These are phyloP conservation scores for Columbina picui DNA, from an alignment of 2,113 vertebrate species.

Conservation along the genomic window DNA sequence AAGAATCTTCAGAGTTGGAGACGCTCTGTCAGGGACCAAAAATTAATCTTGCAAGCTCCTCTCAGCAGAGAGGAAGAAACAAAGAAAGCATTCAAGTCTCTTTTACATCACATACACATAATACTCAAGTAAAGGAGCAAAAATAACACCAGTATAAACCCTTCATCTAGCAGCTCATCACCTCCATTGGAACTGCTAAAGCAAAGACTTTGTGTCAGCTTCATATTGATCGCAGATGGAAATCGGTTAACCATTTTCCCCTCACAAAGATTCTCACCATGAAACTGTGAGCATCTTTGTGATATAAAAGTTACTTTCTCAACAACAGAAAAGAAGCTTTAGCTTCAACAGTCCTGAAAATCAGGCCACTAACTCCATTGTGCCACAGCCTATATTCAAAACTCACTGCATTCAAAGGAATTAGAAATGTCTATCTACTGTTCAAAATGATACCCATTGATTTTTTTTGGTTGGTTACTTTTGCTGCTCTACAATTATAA, in stretches of 20 bases:
- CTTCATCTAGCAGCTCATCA: constrained; percentile 12
- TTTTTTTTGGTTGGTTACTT: not conserved
- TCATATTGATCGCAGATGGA: constrained; percentile 13
- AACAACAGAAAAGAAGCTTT: not conserved
- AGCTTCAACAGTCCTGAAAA: constrained; percentile 8
- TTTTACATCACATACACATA: not conserved
- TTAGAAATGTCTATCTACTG: not conserved
- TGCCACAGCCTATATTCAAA: not conserved
- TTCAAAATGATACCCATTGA: not conserved
- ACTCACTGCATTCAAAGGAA: not conserved
- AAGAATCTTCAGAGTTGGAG: not conserved
- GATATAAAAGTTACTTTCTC: not conserved
- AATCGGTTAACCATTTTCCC: constrained; percentile 6
- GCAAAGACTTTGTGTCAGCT: not conserved
- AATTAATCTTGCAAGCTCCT: not conserved
- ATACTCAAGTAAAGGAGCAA: not conserved
- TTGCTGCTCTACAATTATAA: not conserved
- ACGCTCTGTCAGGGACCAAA: not conserved
- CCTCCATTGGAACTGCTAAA: not conserved
- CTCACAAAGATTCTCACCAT: not conserved
- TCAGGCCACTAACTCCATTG: not conserved
- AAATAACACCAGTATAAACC: constrained; percentile 16
- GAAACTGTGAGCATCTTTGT: not conserved
- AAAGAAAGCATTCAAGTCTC: constrained; percentile 11
- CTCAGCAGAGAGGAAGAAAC: not conserved